Percentiles rank a stretch among this genome's conserved stretches.
phyloP scores from a whole-genome alignment of 2,113 vertebrate species.

The Ciconia stormi region DNA sequence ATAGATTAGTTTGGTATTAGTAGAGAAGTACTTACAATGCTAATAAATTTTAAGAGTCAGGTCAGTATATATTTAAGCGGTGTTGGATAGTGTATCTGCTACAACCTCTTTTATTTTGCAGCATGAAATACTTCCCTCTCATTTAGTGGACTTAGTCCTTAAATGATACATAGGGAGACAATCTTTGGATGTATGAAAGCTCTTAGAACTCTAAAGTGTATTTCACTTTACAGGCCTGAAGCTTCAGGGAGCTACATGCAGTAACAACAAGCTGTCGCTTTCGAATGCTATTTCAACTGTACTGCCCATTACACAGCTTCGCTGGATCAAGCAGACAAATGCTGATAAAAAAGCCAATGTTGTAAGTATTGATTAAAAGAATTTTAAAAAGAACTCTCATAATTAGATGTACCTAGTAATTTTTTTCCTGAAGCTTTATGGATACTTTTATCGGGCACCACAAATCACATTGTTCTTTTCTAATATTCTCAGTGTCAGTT shows the following conservation, averaged over 20 bases:
- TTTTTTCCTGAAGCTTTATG: background rate
- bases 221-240: slow-evolving; percentile 79
- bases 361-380: slow-evolving; percentile 72
- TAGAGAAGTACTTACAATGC: background rate
- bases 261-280: slow-evolving; percentile 94
- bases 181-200: background rate
- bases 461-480: background rate
- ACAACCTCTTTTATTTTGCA: background rate
- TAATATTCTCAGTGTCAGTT: background rate
- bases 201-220: background rate
- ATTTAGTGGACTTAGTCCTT: background rate
- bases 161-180: background rate
- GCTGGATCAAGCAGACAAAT: slow-evolving; percentile 89
- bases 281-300: slow-evolving; percentile 92
- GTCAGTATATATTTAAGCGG: background rate
- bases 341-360: slow-evolving; percentile 87
- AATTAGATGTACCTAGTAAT: too few species aligned
- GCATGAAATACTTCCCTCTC: background rate
- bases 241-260: slow-evolving; percentile 92
- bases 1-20: background rate
- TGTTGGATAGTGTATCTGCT: background rate
- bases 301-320: slow-evolving; percentile 93
- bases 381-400: background rate
- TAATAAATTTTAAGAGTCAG: background rate
- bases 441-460: fast-evolving